Conservation (phyloP, 2,888 invertebrate genomes). For the Oscheius sp. region DNA sequence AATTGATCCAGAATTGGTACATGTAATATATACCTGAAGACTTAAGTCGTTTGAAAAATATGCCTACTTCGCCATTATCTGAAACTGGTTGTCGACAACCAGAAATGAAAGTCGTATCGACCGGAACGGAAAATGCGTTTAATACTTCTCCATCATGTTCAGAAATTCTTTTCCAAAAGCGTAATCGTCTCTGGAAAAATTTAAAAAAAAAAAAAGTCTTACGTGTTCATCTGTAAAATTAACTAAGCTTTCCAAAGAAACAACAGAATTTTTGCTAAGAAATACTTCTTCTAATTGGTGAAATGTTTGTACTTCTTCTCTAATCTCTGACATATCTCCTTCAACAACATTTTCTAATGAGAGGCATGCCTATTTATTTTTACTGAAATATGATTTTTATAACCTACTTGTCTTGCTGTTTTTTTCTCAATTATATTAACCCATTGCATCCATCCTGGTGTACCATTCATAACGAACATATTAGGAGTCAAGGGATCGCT, state of each 20-base stretch:
- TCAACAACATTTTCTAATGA: constrained; percentile 46
- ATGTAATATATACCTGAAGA: constrained; percentile 11
- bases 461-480: constrained; percentile 51
- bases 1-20: constrained; percentile 4
- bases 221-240: constrained; percentile 32
- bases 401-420: constrained; percentile 4
- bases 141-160: constrained; percentile 6
- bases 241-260: constrained; percentile 37
- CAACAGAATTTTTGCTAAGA: constrained; percentile 23
- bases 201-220: not conserved
- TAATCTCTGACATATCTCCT: constrained; percentile 39
- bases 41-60: not conserved
- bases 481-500: constrained; percentile 46
- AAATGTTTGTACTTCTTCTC: constrained; percentile 23
- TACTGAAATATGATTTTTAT: not conserved
- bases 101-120: constrained; percentile 25
- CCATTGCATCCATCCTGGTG: constrained; percentile 62
- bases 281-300: constrained; percentile 32
- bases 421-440: constrained; percentile 36
- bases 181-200: constrained; percentile 34
- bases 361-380: constrained; percentile 31
- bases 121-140: constrained; percentile 28
- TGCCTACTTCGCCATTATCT: constrained; percentile 8
- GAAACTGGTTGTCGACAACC: not conserved
- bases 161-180: constrained; percentile 44